Percentiles rank a stretch among this genome's conserved stretches.
These are phyloP conservation scores for Drosophila mimica DNA, from an alignment of 2,888 invertebrate species.

Conservation along the genomic window DNA sequence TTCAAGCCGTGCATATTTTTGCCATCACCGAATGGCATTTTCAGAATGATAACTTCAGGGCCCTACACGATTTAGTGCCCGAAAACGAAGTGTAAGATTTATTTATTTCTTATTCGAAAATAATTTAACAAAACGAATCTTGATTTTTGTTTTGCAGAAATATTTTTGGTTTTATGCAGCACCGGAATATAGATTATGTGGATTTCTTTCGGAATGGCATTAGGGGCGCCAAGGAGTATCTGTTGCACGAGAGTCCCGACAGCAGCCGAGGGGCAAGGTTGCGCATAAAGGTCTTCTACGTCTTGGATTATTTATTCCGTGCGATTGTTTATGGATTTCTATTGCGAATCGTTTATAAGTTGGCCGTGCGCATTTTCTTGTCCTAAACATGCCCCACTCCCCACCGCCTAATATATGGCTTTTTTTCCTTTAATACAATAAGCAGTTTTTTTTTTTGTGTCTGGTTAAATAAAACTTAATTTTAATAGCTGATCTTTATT, in stretches of 20 bases:
- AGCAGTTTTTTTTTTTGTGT: constrained; percentile 15
- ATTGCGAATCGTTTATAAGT: constrained; percentile 49
- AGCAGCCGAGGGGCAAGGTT: constrained; percentile 65
- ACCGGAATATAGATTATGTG: constrained; percentile 69
- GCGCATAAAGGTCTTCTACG: constrained; percentile 69
- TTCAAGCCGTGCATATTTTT: constrained; percentile 90
- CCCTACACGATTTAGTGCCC: constrained; percentile 56
- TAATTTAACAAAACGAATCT: not conserved
- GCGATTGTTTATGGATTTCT: constrained; percentile 61
- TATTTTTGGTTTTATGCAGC: constrained; percentile 71
- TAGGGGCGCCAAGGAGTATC: constrained; percentile 80
- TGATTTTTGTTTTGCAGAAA: constrained; percentile 33
- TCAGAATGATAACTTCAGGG: constrained; percentile 86
- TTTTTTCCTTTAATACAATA: constrained; percentile 17
- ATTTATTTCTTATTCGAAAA: not conserved
- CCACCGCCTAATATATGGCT: not conserved
- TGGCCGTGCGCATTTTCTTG: constrained; percentile 39
- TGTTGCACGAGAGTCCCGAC: constrained; percentile 80
- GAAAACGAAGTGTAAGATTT: constrained; percentile 52
- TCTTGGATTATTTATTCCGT: constrained; percentile 67
- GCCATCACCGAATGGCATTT: constrained; percentile 92
- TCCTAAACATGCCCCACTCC: not conserved
- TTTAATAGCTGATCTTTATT: not conserved
- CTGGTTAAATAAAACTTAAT: constrained; percentile 35
- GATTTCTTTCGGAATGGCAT: constrained; percentile 78